Conservation (phyloP, 2,797 vertebrate species). For the Podargus strigoides region DNA sequence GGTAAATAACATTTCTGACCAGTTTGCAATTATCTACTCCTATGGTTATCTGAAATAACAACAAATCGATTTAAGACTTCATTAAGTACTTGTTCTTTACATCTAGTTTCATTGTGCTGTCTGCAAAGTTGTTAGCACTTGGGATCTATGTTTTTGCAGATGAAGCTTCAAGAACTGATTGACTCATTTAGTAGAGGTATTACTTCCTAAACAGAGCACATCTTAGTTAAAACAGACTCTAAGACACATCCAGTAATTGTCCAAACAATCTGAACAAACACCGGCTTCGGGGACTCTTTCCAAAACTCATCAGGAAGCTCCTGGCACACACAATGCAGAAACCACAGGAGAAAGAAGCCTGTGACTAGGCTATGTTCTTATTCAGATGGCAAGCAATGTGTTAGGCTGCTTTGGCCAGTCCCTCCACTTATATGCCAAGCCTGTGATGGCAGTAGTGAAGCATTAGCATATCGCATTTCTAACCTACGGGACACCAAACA, state of each 20-base stretch:
- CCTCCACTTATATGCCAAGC: not conserved
- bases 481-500: conserved; percentile 30
- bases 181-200: not conserved
- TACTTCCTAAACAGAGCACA: not conserved
- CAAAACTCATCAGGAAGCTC: not conserved
- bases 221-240: not conserved
- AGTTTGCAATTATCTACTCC: not conserved
- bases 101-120: not conserved
- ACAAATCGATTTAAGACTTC: not conserved
- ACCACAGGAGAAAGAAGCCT: conserved; percentile 18
- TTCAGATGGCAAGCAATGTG: conserved; percentile 11
- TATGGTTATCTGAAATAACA: not conserved
- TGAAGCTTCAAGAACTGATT: not conserved
- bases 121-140: rapidly evolving
- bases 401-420: not conserved
- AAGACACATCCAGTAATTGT: not conserved
- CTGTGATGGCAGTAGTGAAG: not conserved
- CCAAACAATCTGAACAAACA: not conserved
- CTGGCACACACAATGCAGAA: conserved; percentile 14
- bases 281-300: not conserved
- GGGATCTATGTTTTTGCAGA: not conserved
- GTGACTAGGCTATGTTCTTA: conserved; percentile 17
- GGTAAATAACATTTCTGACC: not conserved
- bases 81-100: not conserved
- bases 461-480: conserved; percentile 57